Conservation (phyloP, 2,113 vertebrate species). For the Rhinoderma darwinii region DNA sequence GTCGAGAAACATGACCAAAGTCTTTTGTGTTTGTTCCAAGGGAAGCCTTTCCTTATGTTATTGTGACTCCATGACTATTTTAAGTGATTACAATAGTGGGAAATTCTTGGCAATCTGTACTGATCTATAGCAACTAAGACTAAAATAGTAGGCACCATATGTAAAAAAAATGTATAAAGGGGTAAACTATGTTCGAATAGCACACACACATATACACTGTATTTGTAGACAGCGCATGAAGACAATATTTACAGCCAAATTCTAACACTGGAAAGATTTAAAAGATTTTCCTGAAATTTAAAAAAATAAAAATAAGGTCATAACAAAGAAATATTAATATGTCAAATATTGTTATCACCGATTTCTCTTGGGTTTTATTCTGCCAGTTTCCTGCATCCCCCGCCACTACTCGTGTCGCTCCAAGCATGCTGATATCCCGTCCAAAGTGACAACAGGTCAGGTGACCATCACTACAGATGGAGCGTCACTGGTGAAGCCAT, state of each 20-base stretch:
- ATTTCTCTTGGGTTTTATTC: not conserved
- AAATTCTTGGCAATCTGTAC: conserved; percentile 4
- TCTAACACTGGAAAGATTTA: not conserved
- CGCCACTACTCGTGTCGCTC: too few species aligned
- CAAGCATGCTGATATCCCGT: too few species aligned
- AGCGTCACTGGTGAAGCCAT: too few species aligned
- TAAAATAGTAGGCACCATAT: not conserved
- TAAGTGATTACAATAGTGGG: not conserved
- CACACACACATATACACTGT: not conserved
- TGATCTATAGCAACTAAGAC: not conserved
- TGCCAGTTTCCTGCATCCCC: too few species aligned
- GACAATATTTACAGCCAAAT: not conserved
- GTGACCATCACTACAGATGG: too few species aligned
- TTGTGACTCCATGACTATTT: not conserved
- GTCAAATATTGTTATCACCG: not conserved
- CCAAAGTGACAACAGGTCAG: too few species aligned
- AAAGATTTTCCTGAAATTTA: not conserved
- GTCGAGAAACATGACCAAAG: not conserved
- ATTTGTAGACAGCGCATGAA: not conserved
- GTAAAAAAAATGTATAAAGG: not conserved
- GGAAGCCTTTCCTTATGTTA: not conserved
- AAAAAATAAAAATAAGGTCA: not conserved
- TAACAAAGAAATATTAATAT: not conserved
- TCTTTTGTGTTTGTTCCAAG: not conserved
- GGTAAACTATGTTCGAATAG: not conserved